Base-by-base conservation (phyloP, 1,140 invertebrate species). In the Drosophila equinoxialis region DNA sequence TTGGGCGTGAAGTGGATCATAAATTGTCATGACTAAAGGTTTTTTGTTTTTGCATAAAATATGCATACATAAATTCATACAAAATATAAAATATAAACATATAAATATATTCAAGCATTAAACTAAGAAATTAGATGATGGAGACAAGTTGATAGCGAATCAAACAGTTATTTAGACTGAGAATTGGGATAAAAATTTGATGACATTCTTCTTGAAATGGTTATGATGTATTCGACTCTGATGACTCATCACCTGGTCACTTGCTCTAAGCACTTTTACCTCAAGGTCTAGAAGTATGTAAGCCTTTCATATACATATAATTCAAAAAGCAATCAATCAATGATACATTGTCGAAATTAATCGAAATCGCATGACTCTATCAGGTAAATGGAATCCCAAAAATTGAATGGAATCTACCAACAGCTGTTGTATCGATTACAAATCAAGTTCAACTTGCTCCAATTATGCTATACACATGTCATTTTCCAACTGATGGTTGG, bases 1-100 rank as follows among this genome's bases (percentile, higher is more conserved):
- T 67, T 17, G 69, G 66, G 68, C 62, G 65, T 81, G 72, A 75
- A 68, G 61, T 80, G 54, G 45, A 37, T 7, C 68, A 30, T 45
- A 58, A 74, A 68, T 77, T 60, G 23, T 30, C 10, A 17, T 10
- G 57, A 48, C 14, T 48, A 20, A 17, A 48, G 17, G 0, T 23
- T 11, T 17, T 17, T 17, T 17, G 0, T 39, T 37, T 37, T 37
- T 26, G 37, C 10, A 39, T 8, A 35, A 35, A 35, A 35, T 26
- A 26, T 26, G 3, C 4, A 26, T 26, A 3, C 23, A 26, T 26
- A 2, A 26, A 26, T 26, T 26, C 23, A 26, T 26, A 17, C 0
- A 17, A 17, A 17, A 17, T 17, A 17, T 17, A 17, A 17, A 0
- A 17, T 17, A 17, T 17, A 17, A 17, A 17, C 1, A 17, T 17